Evolutionary conservation across 2,888 invertebrate genomes (phyloP).

Genomic region (Drosophila imparisetae): DNA sequence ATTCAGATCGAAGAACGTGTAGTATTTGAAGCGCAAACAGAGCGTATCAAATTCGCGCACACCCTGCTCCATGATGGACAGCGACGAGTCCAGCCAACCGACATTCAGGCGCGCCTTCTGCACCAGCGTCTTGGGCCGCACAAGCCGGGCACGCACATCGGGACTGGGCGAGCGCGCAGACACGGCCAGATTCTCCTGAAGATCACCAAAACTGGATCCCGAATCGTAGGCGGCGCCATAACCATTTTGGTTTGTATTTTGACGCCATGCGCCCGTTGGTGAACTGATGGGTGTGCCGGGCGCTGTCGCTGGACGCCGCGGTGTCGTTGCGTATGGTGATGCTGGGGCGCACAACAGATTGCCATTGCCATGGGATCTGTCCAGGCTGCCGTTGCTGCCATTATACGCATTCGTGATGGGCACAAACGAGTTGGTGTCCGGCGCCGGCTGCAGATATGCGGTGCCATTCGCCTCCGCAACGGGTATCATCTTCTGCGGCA

Average conservation of each 20-base stretch:
- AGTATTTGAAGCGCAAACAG: slow-evolving; percentile 97
- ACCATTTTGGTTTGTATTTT: slow-evolving; percentile 77
- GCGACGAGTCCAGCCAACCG: slow-evolving; percentile 98
- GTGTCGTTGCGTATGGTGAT: slow-evolving; percentile 84
- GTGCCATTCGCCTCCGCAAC: slow-evolving; percentile 82
- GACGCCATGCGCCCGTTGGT: slow-evolving; percentile 86
- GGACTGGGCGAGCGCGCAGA: slow-evolving; percentile 93
- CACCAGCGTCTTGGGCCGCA: slow-evolving; percentile 93
- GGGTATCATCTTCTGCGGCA: slow-evolving; percentile 85
- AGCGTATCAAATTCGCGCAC: slow-evolving; percentile 96
- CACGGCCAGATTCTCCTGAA: slow-evolving; percentile 89
- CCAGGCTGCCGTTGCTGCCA: slow-evolving; percentile 88
- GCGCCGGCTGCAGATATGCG: slow-evolving; percentile 84
- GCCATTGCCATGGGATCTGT: slow-evolving; percentile 85
- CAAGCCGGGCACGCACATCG: slow-evolving; percentile 91
- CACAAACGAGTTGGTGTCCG: slow-evolving; percentile 95
- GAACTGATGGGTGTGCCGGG: slow-evolving; percentile 89
- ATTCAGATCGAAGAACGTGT: slow-evolving; percentile 98
- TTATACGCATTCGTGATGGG: slow-evolving; percentile 88
- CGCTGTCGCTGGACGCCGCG: slow-evolving; percentile 84
- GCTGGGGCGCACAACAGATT: slow-evolving; percentile 86
- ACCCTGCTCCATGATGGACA: slow-evolving; percentile 99
- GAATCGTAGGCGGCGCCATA: slow-evolving; percentile 84
- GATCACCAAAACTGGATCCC: slow-evolving; percentile 84
- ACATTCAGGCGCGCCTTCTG: slow-evolving; percentile 97